These are phyloP conservation scores for Diplazon laetatorius DNA, from an alignment of 2,888 invertebrate species.

Conservation along the genomic window DNA sequence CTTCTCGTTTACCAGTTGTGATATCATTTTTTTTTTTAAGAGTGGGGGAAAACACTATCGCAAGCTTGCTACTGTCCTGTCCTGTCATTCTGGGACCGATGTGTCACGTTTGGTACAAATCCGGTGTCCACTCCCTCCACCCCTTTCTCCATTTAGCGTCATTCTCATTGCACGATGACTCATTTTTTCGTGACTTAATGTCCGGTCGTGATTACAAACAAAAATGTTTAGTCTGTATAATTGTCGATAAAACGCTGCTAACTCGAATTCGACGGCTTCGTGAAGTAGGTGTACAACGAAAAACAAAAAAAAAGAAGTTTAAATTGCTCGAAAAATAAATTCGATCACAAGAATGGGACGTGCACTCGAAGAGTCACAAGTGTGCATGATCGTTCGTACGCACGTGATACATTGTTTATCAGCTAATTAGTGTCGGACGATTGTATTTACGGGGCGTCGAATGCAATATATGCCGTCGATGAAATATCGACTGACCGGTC, in stretches of 20 bases:
- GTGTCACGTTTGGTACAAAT: conserved; percentile 42
- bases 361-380: not conserved
- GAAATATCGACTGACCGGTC: not conserved
- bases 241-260: not conserved
- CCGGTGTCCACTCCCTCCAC: conserved; percentile 14
- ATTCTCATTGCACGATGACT: conserved; percentile 42
- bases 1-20: not conserved
- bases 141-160: conserved; percentile 7
- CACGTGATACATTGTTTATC: not conserved
- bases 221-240: conserved; percentile 11
- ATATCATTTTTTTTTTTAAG: not conserved
- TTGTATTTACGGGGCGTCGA: conserved; percentile 1
- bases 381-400: not conserved
- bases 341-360: conserved; percentile 1
- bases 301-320: too few species aligned
- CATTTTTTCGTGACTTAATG: conserved; percentile 44
- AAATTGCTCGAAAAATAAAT: not conserved
- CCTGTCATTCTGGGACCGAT: conserved; percentile 24
- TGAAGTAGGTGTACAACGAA: too few species aligned
- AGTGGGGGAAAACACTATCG: conserved; percentile 19
- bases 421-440: conserved; percentile 21
- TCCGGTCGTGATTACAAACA: not conserved
- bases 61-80: conserved; percentile 5
- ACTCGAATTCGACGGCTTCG: not conserved
- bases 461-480: not conserved